Conservation (phyloP, 2,797 vertebrate species). For the Chrysocyon brachyurus region DNA sequence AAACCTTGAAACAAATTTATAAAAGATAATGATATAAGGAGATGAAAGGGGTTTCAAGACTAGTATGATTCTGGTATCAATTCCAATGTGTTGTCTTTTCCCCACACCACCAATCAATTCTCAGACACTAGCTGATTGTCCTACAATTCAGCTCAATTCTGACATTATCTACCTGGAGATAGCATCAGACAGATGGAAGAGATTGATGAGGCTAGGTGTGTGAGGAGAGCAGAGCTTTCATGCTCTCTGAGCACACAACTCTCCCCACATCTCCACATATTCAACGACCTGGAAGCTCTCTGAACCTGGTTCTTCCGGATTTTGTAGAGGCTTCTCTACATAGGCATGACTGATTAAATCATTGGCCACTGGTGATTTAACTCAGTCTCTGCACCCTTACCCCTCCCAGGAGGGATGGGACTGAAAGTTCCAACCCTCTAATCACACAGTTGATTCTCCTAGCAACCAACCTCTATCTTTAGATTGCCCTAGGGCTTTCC, state of each 20-base stretch:
- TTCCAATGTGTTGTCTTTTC: neutral
- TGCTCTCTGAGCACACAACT: neutral
- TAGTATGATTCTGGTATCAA: neutral
- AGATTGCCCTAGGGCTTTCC: neutral
- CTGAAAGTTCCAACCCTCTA: constrained; percentile 26
- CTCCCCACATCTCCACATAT: neutral
- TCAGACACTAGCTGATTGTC: neutral
- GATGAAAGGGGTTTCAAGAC: neutral
- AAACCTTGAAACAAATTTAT: neutral
- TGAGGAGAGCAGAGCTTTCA: neutral
- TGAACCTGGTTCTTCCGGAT: neutral
- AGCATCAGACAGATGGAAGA: neutral
- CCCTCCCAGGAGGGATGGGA: neutral
- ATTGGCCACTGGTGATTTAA: neutral
- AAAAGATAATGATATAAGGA: neutral
- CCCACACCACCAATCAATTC: neutral
- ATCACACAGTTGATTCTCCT: neutral
- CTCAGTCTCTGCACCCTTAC: neutral
- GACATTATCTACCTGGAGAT: neutral
- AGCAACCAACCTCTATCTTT: neutral
- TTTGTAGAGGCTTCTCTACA: neutral
- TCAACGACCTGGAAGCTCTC: neutral
- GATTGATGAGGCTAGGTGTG: neutral
- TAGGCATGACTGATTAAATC: neutral
- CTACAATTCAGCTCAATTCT: neutral